These are phyloP conservation scores for Pelodiscus sinensis DNA, from an alignment of 2,113 vertebrate genomes.

Conservation along the genomic window DNA sequence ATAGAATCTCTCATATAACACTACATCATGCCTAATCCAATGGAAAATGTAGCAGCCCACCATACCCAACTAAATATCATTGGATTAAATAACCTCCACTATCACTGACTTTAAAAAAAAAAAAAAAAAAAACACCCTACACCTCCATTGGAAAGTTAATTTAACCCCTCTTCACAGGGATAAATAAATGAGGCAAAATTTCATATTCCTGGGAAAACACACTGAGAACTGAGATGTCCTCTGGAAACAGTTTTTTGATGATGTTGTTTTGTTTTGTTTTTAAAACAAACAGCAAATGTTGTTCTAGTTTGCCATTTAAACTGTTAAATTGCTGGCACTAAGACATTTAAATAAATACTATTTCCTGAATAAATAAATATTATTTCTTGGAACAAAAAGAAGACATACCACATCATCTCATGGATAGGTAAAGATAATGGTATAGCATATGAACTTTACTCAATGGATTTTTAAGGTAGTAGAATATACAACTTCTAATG, in stretches of 20 bases:
- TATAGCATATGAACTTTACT: background rate
- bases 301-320: conserved; percentile 67
- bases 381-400: conserved; percentile 28
- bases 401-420: conserved; percentile 4
- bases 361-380: conserved; percentile 19
- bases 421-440: background rate
- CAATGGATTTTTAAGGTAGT: conserved; percentile 7
- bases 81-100: background rate
- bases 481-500: background rate
- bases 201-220: too few relatives aligned
- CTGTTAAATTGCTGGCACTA: conserved; percentile 55
- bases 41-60: background rate
- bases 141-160: background rate
- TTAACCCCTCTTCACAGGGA: too few relatives aligned
- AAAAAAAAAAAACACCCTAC: background rate
- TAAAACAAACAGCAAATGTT: conserved; percentile 21
- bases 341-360: conserved; percentile 72
- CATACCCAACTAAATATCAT: background rate
- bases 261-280: background rate
- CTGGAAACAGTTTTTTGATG: conserved; percentile 17
- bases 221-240: conserved; percentile 23
- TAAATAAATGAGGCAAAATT: too few relatives aligned
- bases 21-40: background rate
- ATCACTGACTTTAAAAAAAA: background rate
- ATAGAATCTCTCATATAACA: too few relatives aligned